A percentile compares a stretch with the other conserved stretches of the same genome.
Evolutionary conservation across 2,113 vertebrate species (phyloP).

Genomic region (Ellobius talpinus): DNA sequence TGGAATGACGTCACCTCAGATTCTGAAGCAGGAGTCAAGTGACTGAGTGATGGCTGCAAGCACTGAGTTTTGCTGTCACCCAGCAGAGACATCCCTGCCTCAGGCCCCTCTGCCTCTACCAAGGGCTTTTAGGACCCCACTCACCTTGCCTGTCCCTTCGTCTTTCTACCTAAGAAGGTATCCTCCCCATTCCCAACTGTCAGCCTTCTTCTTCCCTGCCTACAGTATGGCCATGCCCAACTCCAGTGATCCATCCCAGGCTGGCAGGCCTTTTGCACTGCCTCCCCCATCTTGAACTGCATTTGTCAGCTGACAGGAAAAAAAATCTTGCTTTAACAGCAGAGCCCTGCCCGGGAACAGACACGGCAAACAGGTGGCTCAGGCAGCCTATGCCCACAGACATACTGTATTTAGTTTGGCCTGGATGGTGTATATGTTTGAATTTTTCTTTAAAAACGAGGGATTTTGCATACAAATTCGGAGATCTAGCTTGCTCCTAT

Average conservation of each 20-base stretch:
- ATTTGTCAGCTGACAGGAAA: background rate
- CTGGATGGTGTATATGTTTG: background rate
- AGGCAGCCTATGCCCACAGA: slow-evolving; percentile 37
- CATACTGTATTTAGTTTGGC: slow-evolving; percentile 51
- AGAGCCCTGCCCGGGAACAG: slow-evolving; percentile 28
- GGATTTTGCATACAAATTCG: slow-evolving; percentile 36
- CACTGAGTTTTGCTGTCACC: background rate
- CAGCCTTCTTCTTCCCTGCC: background rate
- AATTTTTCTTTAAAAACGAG: slow-evolving; percentile 52
- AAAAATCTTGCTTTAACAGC: background rate
- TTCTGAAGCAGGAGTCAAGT: background rate
- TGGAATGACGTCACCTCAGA: background rate
- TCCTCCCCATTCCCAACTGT: background rate
- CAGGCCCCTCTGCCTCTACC: background rate
- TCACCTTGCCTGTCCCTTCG: background rate
- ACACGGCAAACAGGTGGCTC: slow-evolving; percentile 31
- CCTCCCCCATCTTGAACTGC: background rate
- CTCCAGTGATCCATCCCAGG: background rate
- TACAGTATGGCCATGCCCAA: background rate
- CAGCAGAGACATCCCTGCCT: background rate
- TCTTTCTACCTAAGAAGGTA: background rate
- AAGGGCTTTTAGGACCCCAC: background rate
- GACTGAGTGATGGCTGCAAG: background rate
- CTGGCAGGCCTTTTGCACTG: background rate
- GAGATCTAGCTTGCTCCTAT: background rate